Conservation (phyloP, 2,888 invertebrate species). For the Mongoloraphidia duomilia region DNA sequence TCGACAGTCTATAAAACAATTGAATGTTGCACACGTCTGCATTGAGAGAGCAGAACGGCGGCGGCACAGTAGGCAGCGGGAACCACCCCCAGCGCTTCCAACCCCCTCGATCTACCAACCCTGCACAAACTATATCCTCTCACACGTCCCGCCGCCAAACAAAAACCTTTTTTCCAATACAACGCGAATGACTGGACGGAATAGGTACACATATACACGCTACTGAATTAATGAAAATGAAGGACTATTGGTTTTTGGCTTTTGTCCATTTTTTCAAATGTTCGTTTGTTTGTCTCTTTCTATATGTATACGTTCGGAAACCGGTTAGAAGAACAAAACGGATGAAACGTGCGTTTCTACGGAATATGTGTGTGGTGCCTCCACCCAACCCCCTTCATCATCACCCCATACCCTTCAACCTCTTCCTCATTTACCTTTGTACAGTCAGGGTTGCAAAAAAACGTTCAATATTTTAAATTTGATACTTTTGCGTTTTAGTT, state of each 20-base stretch:
- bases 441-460: too few relatives aligned
- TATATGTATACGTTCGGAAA: conserved; percentile 26
- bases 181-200: conserved; percentile 20
- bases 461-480: too few relatives aligned
- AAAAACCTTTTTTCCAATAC: conserved; percentile 33
- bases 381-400: conserved; percentile 1
- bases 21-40: not conserved
- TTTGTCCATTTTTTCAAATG: conserved; percentile 31
- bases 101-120: conserved; percentile 11
- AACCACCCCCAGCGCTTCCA: conserved; percentile 14
- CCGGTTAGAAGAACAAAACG: conserved; percentile 33
- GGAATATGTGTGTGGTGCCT: conserved; percentile 11
- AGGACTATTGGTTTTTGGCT: conserved; percentile 35
- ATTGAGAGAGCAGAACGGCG: conserved; percentile 4
- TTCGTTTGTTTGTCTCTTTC: too few relatives aligned
- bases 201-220: conserved; percentile 10
- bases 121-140: too few relatives aligned
- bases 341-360: conserved; percentile 18
- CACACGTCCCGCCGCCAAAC: conserved; percentile 20
- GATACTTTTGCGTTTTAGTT: too few relatives aligned
- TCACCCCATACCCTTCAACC: conserved; percentile 8
- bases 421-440: not conserved
- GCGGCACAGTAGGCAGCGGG: conserved; percentile 10
- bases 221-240: conserved; percentile 34
- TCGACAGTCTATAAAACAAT: too few relatives aligned